Evolutionary conservation across 2,797 vertebrate species (phyloP), one percentile per base, ranked within the genome.

Genomic region (Gorsachius magnificus): DNA sequence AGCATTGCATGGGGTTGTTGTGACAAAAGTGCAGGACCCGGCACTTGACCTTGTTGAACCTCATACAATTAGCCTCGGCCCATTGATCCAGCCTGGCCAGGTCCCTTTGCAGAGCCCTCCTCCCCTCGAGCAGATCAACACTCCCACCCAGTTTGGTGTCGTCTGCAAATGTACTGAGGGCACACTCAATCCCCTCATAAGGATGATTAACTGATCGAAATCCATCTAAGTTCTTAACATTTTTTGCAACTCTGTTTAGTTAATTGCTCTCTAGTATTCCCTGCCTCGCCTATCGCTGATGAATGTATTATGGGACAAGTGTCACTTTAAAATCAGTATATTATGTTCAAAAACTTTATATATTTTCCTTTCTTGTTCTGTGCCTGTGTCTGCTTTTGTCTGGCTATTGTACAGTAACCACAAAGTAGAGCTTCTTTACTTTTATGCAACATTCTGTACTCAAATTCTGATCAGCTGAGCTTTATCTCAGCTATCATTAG

Each of bases 241-340:
- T 80, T 93, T 94, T 79, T 79, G 63, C 72, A 38, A 85, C 63
- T 58, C 50, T 76, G 54, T 96, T 94, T 76, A 81, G 51, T 56
- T 83, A 89, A 87, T 91, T 89, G 45, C 56, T 91, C 68, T 93
- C 72, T 77, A 83, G 56, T 58, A 86, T 91, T 94, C 43, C 10
- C n/a, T 76, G 45, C 36, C 53, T 74, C 83, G 38, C 29, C 21
- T 33, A 43, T 72, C 45, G 16, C 14, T 68, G 54, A 35, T 12
- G 9, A 90, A 68, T 68, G 20, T 18, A 71, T 90, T 54, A 58
- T 2, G 14, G 28, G 74, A 46, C 13, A 78, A 38, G 11, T 35
- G 21, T 54, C 10, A 33, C 35, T 61, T 72, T 57, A 5, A 69
- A 82, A 57, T 51, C 36, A 77, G 16, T 36, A 29, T 36, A n/a